A percentile compares a stretch with the other conserved stretches of the same genome.
Evolutionary conservation across 2,888 invertebrate species (phyloP).

Genomic region (Aethes cnicana): DNA sequence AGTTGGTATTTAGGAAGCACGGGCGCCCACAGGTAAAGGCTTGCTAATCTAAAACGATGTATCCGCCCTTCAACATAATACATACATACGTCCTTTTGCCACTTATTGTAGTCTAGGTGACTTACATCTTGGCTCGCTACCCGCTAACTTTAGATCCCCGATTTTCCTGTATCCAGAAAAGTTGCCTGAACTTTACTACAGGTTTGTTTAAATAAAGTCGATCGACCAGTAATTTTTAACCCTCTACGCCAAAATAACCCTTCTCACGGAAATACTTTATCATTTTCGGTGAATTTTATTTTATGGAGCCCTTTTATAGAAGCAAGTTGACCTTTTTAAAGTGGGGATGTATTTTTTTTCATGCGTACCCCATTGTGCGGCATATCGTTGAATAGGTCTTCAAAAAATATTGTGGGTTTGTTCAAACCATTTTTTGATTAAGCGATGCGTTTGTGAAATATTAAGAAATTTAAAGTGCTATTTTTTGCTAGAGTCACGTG

Average conservation of each 20-base stretch:
- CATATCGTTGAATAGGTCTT: too few species aligned
- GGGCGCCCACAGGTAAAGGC: background rate
- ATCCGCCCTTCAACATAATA: background rate
- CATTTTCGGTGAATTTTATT: too few species aligned
- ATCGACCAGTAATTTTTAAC: too few species aligned
- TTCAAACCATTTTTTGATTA: too few species aligned
- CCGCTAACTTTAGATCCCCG: conserved; percentile 26
- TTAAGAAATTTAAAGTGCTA: too few species aligned
- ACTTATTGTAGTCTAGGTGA: conserved; percentile 8
- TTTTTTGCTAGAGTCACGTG: too few species aligned
- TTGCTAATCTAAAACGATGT: background rate
- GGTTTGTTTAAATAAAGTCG: conserved; percentile 22
- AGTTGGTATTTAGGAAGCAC: conserved; percentile 22
- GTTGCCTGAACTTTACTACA: conserved; percentile 20
- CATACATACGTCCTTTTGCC: background rate
- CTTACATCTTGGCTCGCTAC: conserved; percentile 24
- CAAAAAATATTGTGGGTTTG: too few species aligned
- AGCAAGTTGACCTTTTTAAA: background rate
- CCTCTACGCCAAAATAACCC: too few species aligned
- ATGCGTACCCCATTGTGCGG: background rate
- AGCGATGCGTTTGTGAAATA: too few species aligned
- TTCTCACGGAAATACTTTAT: too few species aligned
- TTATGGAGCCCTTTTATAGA: background rate
- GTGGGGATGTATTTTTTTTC: background rate
- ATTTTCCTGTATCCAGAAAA: conserved; percentile 21